A percentile compares a stretch with the other conserved stretches of the same genome.
Evolutionary conservation across 2,797 vertebrate genomes (phyloP).

Genomic region (Uromys caudimaculatus): DNA sequence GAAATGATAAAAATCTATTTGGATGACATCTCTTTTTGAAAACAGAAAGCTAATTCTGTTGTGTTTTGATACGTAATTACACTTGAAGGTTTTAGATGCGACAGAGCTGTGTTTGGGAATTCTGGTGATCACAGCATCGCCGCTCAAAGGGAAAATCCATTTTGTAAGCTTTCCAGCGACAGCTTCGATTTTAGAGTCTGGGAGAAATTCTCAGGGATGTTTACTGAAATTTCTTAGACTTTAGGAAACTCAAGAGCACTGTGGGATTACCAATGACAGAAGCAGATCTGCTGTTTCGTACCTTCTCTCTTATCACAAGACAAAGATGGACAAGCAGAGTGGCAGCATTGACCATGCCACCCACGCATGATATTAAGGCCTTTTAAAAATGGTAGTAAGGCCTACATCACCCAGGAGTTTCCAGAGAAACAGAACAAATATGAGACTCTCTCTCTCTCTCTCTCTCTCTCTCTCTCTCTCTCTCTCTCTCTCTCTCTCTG

Average conservation of each 20-base stretch:
- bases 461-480: background rate
- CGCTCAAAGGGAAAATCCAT: constrained; percentile 40
- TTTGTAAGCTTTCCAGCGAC: constrained; percentile 32
- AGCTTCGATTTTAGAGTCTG: constrained; percentile 37
- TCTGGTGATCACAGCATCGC: constrained; percentile 56
- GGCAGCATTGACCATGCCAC: background rate
- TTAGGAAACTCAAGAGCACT: background rate
- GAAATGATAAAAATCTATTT: constrained; percentile 78
- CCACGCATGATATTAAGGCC: background rate
- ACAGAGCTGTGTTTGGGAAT: constrained; percentile 66
- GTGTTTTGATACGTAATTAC: constrained; percentile 78
- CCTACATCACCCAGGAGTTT: background rate
- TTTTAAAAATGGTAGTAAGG: background rate
- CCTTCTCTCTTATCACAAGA: background rate
- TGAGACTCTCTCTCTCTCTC: no score
- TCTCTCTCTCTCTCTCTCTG: background rate
- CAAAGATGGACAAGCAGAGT: background rate
- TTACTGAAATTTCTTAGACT: constrained; percentile 42
- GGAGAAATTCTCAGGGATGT: constrained; percentile 38
- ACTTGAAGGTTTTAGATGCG: constrained; percentile 64
- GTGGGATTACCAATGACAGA: background rate
- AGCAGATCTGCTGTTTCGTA: background rate
- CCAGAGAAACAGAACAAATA: constrained; percentile 8
- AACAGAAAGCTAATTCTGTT: constrained; percentile 73
- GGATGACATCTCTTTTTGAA: constrained; percentile 70